phyloP scores from a whole-genome alignment of 2,797 vertebrate species.

The Chromis chromis region DNA sequence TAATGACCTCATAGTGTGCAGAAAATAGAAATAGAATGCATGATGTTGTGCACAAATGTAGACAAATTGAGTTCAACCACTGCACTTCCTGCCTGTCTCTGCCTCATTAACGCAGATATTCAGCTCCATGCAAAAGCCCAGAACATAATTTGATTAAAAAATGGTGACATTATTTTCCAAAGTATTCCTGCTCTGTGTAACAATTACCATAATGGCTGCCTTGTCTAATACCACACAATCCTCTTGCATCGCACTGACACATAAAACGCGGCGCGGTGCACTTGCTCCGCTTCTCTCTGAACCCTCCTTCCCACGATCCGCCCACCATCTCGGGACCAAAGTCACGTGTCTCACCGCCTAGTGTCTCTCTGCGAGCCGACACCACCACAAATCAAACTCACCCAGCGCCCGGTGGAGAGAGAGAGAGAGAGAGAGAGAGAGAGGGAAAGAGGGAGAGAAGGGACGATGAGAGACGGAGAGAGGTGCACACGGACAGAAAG shows the following conservation, averaged over 20 bases:
- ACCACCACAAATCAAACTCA: slow-evolving; percentile 79
- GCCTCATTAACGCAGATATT: slow-evolving; percentile 6
- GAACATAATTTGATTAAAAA: slow-evolving; percentile 49
- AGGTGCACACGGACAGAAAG: slow-evolving; percentile 28
- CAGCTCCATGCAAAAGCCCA: background rate
- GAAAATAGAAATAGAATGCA: background rate
- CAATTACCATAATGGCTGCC: slow-evolving; percentile 66
- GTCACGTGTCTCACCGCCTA: slow-evolving; percentile 82
- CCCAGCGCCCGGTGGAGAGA: slow-evolving; percentile 64
- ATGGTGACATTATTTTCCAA: slow-evolving; percentile 47
- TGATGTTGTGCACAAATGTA: slow-evolving; percentile 12
- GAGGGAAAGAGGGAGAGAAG: slow-evolving; percentile 16
- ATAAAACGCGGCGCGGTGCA: slow-evolving; percentile 63
- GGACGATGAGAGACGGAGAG: slow-evolving; percentile 47
- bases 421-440: slow-evolving; percentile 40
- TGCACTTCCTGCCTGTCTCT: slow-evolving; percentile 1
- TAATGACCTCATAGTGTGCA: background rate
- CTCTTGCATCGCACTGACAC: slow-evolving; percentile 22
- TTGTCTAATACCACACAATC: slow-evolving; percentile 36
- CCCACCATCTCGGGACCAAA: slow-evolving; percentile 78
- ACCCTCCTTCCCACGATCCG: slow-evolving; percentile 78
- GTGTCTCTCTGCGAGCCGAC: slow-evolving; percentile 71
- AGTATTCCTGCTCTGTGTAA: slow-evolving; percentile 48
- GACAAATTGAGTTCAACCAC: slow-evolving; percentile 7
- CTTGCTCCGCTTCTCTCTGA: slow-evolving; percentile 74